These are phyloP conservation scores for Campoplex nolae DNA, from an alignment of 2,888 invertebrate species.

Conservation along the genomic window DNA sequence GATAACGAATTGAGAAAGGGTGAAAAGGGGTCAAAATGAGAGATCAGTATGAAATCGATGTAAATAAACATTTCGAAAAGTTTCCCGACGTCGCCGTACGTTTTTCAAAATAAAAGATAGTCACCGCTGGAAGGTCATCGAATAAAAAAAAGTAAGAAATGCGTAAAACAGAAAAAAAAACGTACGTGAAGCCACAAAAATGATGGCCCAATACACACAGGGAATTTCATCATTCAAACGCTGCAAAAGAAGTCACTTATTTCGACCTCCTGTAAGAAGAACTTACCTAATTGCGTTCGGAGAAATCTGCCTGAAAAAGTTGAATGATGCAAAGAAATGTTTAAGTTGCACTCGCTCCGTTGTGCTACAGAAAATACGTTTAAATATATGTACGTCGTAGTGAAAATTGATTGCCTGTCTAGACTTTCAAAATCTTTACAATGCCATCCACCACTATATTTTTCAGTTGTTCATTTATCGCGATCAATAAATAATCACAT, in stretches of 20 bases:
- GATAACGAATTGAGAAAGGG: not conserved
- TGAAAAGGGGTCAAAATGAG: not conserved
- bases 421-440: not conserved
- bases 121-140: not conserved
- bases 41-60: not conserved
- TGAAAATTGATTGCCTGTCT: not conserved
- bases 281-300: constrained; percentile 40
- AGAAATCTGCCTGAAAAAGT: constrained; percentile 30
- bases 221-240: constrained; percentile 68
- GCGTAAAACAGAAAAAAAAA: not conserved
- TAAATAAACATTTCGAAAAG: not conserved
- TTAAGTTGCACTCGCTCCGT: constrained; percentile 21
- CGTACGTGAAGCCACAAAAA: constrained; percentile 9
- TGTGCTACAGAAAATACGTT: not conserved
- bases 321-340: constrained; percentile 58
- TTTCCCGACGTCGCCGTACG: not conserved
- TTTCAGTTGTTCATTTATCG: not conserved
- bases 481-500: not conserved
- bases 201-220: constrained; percentile 50
- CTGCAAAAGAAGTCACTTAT: constrained; percentile 13
- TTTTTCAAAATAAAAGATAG: not conserved
- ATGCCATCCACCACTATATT: not conserved
- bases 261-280: constrained; percentile 10
- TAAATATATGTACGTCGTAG: not conserved
- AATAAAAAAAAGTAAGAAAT: not conserved